phyloP scores from a whole-genome alignment of 2,113 vertebrate species.

The Muntiacus reevesi region DNA sequence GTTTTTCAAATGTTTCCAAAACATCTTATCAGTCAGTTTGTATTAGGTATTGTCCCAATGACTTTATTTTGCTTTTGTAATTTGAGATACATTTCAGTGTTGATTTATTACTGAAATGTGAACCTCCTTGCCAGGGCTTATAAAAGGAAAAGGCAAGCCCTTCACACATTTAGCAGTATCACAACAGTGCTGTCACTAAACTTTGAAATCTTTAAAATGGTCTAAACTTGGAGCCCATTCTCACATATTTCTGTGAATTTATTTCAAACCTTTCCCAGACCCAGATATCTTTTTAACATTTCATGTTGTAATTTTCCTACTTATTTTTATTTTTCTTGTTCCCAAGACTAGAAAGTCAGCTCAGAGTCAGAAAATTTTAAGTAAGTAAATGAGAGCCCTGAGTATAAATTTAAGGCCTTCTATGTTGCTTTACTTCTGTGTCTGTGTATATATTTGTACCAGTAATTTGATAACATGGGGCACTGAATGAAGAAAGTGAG shows the following conservation, averaged over 20 bases:
- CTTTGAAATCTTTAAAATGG: not conserved
- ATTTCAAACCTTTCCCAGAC: not conserved
- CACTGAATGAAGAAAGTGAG: conserved; percentile 46
- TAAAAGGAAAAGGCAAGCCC: not conserved
- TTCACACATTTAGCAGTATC: not conserved
- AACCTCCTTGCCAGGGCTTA: not conserved
- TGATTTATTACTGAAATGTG: not conserved
- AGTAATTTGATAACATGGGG: conserved; percentile 50
- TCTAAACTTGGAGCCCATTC: not conserved
- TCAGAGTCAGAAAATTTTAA: not conserved
- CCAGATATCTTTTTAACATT: not conserved
- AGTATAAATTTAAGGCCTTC: conserved; percentile 13
- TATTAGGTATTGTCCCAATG: not conserved
- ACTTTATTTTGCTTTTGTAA: conserved; percentile 25
- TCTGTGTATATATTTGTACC: not conserved
- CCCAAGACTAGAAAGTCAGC: not conserved
- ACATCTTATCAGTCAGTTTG: not conserved
- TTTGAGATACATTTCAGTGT: not conserved
- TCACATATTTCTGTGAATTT: not conserved
- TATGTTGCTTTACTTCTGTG: not conserved
- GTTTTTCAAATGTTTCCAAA: not conserved
- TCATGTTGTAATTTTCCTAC: not conserved
- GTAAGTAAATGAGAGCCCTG: not conserved
- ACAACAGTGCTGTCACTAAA: not conserved
- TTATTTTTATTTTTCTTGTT: conserved; percentile 18